A percentile compares a stretch with the other conserved stretches of the same genome.
Conservation (phyloP, 2,797 vertebrate species). For the Siniperca undulata region DNA sequence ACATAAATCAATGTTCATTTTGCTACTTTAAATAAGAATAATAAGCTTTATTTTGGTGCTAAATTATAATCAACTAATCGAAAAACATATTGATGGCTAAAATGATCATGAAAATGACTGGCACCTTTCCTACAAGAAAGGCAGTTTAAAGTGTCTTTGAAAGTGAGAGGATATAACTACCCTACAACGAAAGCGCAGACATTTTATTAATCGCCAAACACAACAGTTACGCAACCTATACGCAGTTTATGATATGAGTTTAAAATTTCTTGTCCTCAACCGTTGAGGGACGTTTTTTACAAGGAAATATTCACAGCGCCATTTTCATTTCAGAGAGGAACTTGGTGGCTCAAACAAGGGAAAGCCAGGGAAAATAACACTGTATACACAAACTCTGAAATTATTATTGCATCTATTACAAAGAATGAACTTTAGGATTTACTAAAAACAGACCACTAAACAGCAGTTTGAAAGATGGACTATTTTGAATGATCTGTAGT, state of each 20-base stretch:
- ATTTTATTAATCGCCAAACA: not conserved
- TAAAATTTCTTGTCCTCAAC: not conserved
- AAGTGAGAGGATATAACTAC: not conserved
- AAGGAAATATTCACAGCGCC: not conserved
- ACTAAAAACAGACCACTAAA: constrained; percentile 9
- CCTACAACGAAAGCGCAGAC: not conserved
- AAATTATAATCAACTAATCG: not conserved
- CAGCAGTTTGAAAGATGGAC: constrained; percentile 22
- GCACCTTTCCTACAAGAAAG: not conserved
- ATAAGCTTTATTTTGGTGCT: too few species aligned
- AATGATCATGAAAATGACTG: not conserved
- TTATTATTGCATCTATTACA: constrained; percentile 5
- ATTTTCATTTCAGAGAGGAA: not conserved
- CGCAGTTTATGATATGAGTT: not conserved
- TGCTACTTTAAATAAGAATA: not conserved
- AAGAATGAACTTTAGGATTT: constrained; percentile 2
- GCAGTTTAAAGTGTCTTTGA: too few species aligned
- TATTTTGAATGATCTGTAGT: constrained; percentile 46
- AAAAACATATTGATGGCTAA: not conserved
- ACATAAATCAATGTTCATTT: not conserved
- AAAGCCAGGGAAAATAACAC: not conserved
- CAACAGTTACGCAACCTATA: not conserved
- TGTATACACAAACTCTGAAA: not conserved
- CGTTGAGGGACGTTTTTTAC: not conserved
- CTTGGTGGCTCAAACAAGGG: not conserved